Evolutionary conservation across 2,888 invertebrate genomes (phyloP).

Genomic region (Luffia ferchaultella): DNA sequence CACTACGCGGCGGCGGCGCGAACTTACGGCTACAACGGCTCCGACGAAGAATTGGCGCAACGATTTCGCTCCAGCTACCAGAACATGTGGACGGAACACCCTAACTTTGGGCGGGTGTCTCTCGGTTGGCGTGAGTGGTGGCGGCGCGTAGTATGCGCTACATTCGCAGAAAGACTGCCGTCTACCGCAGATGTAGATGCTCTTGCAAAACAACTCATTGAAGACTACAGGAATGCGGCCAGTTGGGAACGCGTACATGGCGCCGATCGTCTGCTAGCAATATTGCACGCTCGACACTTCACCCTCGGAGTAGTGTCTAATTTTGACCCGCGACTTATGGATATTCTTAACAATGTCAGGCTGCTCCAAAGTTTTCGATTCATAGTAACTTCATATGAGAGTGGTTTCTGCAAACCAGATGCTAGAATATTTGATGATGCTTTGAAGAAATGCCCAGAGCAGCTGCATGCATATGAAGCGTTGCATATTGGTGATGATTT

Average conservation of each 20-base stretch:
- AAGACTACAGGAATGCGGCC: conserved; percentile 73
- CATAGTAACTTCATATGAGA: conserved; percentile 79
- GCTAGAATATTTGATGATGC: conserved; percentile 74
- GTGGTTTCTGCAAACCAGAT: conserved; percentile 79
- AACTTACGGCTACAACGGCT: conserved; percentile 70
- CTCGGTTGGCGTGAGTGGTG: conserved; percentile 87
- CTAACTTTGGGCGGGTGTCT: conserved; percentile 79
- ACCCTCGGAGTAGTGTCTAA: conserved; percentile 85
- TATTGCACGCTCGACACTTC: conserved; percentile 53
- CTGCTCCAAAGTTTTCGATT: conserved; percentile 81
- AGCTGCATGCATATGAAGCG: conserved; percentile 67
- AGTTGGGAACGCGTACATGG: conserved; percentile 80
- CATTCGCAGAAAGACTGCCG: conserved; percentile 65
- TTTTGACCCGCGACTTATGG: conserved; percentile 82
- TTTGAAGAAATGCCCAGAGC: conserved; percentile 43
- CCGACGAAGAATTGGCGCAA: conserved; percentile 57
- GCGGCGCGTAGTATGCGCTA: conserved; percentile 71
- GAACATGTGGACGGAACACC: conserved; percentile 71
- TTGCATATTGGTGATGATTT: conserved; percentile 86
- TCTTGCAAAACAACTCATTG: conserved; percentile 69
- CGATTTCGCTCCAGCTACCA: conserved; percentile 74
- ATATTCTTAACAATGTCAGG: conserved; percentile 71
- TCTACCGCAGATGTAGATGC: conserved; percentile 22
- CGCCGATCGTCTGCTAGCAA: conserved; percentile 69
- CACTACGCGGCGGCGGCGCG: conserved; percentile 78